These are phyloP conservation scores for Haemorhous mexicanus DNA, from an alignment of 2,113 vertebrate genomes.

Conservation along the genomic window DNA sequence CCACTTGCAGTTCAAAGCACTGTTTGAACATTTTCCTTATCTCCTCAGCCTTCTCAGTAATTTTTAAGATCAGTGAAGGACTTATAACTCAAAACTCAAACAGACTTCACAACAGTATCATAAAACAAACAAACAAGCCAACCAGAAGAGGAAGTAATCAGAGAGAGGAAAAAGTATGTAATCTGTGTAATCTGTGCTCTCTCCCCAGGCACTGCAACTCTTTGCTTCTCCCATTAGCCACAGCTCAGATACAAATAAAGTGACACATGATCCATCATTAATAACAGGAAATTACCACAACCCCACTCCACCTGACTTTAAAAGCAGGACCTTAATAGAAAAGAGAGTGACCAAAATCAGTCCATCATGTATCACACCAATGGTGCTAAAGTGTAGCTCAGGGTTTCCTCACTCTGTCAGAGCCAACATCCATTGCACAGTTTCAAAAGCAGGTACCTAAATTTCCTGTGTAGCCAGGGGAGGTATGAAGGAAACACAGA, in stretches of 20 bases:
- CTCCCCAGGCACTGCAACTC: not conserved
- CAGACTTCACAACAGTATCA: not conserved
- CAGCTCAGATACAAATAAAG: not conserved
- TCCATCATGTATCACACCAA: rapidly evolving
- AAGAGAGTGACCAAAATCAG: not conserved
- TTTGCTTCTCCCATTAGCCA: not conserved
- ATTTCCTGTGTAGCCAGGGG: not conserved
- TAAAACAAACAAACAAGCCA: no score
- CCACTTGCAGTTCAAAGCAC: not conserved
- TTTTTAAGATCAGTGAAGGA: not conserved
- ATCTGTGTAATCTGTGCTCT: not conserved
- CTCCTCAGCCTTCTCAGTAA: not conserved
- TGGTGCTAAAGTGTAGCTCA: rapidly evolving
- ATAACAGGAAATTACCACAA: not conserved
- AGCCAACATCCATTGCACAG: rapidly evolving
- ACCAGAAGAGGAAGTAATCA: not conserved
- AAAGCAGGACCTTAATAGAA: not conserved
- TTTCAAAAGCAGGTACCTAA: not conserved
- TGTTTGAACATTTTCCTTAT: not conserved
- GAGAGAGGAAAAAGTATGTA: not conserved
- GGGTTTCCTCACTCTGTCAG: not conserved
- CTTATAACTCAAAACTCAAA: not conserved
- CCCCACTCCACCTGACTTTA: not conserved
- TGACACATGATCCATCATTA: not conserved
- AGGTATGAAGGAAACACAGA: rapidly evolving